Conservation (phyloP, 1,140 invertebrate species). For the Carcinoscorpius rotundicauda region DNA sequence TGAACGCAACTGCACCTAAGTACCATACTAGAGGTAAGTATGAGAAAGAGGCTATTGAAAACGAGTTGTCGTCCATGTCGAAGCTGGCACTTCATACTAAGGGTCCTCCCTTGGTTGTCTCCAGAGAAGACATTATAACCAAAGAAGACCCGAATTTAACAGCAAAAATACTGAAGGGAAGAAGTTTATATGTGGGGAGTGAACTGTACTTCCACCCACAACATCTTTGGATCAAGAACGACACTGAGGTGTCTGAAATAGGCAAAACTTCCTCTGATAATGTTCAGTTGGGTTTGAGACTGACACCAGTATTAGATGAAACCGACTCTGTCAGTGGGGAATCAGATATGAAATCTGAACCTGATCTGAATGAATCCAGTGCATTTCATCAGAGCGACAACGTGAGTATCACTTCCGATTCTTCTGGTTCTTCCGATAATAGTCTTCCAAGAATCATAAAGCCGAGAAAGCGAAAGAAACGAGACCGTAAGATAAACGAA, state of each 20-base stretch:
- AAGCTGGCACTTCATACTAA: slow-evolving; percentile 17
- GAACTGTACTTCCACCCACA: background rate
- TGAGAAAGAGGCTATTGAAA: too few species aligned
- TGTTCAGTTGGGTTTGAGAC: too few species aligned
- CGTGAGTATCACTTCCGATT: slow-evolving; percentile 42
- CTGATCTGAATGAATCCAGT: too few species aligned
- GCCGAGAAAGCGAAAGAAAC: slow-evolving; percentile 66
- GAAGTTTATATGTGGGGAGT: slow-evolving; percentile 7
- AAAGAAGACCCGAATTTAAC: background rate
- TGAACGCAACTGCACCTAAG: too few species aligned
- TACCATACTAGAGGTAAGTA: too few species aligned
- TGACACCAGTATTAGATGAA: too few species aligned
- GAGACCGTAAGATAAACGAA: slow-evolving; percentile 45
- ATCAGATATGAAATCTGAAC: too few species aligned
- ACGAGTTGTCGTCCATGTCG: slow-evolving; percentile 12
- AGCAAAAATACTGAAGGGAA: slow-evolving; percentile 8
- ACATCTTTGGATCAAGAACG: too few species aligned
- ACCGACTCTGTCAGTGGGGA: too few species aligned
- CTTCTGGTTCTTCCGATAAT: slow-evolving; percentile 55
- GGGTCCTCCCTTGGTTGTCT: slow-evolving; percentile 15
- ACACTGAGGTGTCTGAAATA: too few species aligned
- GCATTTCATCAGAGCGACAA: slow-evolving; percentile 10
- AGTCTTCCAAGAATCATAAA: slow-evolving; percentile 75
- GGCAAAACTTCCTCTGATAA: too few species aligned
- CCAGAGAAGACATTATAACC: slow-evolving; percentile 4